Conservation (phyloP, 2,888 invertebrate genomes). For the Cacoxenus indagator region DNA sequence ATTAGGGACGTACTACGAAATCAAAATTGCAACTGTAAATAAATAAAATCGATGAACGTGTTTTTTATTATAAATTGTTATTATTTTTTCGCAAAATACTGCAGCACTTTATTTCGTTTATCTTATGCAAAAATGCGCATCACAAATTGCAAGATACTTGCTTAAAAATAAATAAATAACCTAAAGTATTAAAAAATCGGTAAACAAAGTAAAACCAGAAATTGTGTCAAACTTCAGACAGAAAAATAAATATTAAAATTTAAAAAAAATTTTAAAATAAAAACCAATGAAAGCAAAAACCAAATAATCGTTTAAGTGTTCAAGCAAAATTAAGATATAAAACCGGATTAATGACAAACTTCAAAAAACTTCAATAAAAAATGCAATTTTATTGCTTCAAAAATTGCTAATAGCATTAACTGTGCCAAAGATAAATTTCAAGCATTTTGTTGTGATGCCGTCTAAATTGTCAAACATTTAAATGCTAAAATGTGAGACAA, state of each 20-base stretch:
- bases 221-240: slow-evolving; percentile 34
- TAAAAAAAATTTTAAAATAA: not conserved
- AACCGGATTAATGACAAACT: not conserved
- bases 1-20: too few species aligned
- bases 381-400: not conserved
- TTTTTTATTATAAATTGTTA: too few species aligned
- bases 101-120: too few species aligned
- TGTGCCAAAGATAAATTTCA: too few species aligned
- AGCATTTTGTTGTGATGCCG: too few species aligned
- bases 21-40: too few species aligned
- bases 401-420: not conserved
- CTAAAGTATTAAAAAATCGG: slow-evolving; percentile 31
- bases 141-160: not conserved
- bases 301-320: not conserved
- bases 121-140: too few species aligned
- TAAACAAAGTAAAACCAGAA: slow-evolving; percentile 30
- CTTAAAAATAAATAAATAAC: slow-evolving; percentile 28
- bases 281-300: not conserved
- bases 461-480: not conserved
- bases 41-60: too few species aligned
- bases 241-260: slow-evolving; percentile 8
- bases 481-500: not conserved
- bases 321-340: not conserved
- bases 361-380: not conserved
- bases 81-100: too few species aligned